Conservation (phyloP, 2,888 invertebrate species). For the Cryptus viduatorius region DNA sequence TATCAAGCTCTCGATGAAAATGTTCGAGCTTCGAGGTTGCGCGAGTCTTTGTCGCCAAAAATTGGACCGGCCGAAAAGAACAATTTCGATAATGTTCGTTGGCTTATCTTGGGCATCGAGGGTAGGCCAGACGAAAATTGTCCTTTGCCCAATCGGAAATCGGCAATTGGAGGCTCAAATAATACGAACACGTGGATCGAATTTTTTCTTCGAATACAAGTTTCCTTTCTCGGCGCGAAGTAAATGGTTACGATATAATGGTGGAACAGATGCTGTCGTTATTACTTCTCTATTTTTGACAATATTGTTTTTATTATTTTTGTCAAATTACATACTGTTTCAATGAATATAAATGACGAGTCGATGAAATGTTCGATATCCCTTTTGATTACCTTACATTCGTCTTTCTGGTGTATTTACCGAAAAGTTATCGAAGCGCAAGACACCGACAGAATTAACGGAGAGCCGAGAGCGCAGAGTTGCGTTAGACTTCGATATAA, state of each 20-base stretch:
- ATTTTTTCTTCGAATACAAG: too few species aligned
- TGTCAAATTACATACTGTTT: neutral
- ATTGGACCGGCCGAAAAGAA: constrained; percentile 37
- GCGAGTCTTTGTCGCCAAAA: constrained; percentile 14
- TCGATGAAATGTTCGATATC: constrained; percentile 43
- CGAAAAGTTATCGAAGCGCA: constrained; percentile 78
- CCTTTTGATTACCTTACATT: constrained; percentile 2
- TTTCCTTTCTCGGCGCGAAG: too few species aligned
- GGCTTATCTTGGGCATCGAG: constrained; percentile 50
- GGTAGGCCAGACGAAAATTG: constrained; percentile 9
- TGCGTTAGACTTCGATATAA: constrained; percentile 73
- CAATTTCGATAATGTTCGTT: constrained; percentile 33
- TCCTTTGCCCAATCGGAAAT: constrained; percentile 58
- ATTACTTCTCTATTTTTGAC: neutral
- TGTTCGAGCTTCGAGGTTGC: neutral
- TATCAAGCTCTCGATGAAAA: constrained; percentile 21
- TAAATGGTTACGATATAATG: too few species aligned
- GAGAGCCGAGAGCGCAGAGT: constrained; percentile 28
- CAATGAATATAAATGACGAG: neutral
- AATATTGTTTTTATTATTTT: neutral
- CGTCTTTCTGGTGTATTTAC: constrained; percentile 74
- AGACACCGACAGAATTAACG: constrained; percentile 69
- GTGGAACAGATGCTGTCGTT: too few species aligned
- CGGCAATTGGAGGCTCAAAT: constrained; percentile 52
- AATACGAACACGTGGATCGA: constrained; percentile 29